Conservation (phyloP, 2,888 invertebrate species). For the Galeopsomyia nigrocyanea region DNA sequence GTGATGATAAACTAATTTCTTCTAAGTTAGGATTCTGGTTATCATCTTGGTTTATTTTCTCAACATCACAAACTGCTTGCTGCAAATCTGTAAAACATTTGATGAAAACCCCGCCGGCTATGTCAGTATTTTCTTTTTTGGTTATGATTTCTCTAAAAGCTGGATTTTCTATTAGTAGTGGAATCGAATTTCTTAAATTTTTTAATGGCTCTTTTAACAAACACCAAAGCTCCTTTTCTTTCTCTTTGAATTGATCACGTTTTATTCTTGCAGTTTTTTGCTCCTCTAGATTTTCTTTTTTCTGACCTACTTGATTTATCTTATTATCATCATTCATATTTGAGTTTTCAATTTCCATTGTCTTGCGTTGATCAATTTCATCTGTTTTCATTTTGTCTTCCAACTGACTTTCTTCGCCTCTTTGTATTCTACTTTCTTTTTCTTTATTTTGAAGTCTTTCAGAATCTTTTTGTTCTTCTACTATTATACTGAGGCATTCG, state of each 20-base stretch:
- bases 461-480: conserved; percentile 16
- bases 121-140: neutral
- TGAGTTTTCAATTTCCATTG: no score
- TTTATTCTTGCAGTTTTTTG: conserved; percentile 46
- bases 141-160: conserved; percentile 3
- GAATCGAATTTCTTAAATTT: conserved; percentile 67
- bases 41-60: conserved; percentile 28
- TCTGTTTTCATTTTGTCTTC: no score
- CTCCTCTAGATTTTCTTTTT: conserved; percentile 47
- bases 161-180: conserved; percentile 46
- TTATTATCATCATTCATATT: no score
- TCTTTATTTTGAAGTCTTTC: conserved; percentile 7
- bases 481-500: neutral
- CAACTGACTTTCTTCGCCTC: no score
- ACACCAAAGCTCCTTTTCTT: conserved; percentile 40
- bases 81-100: conserved; percentile 46
- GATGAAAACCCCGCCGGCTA: conserved; percentile 36
- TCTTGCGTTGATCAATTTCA: no score
- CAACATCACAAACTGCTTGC: conserved; percentile 46
- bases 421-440: neutral
- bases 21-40: conserved; percentile 17
- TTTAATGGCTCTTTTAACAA: conserved; percentile 56
- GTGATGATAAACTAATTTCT: conserved; percentile 46
- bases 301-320: neutral
- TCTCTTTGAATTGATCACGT: conserved; percentile 40